Evolutionary conservation across 2,888 invertebrate species (phyloP).

Genomic region (Strigamia crassipes): DNA sequence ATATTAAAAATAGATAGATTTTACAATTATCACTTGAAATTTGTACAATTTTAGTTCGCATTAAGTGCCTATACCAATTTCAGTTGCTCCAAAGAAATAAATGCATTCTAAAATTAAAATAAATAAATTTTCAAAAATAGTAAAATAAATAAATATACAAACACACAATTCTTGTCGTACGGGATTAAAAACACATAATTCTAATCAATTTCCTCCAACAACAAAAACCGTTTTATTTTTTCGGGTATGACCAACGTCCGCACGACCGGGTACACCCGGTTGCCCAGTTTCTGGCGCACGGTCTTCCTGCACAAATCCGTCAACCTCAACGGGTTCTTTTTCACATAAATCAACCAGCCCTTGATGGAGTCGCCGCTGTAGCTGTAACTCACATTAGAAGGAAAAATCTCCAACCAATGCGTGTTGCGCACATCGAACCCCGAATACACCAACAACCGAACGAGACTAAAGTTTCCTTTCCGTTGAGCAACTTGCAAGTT

Average conservation of each 20-base stretch:
- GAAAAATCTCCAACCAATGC: constrained; percentile 56
- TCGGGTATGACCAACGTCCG: constrained; percentile 5
- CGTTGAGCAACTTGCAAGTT: constrained; percentile 54
- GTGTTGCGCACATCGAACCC: constrained; percentile 57
- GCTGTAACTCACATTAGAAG: constrained; percentile 53
- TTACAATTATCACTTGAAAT: not conserved
- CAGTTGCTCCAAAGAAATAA: not conserved
- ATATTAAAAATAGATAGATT: not conserved
- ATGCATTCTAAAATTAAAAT: constrained; percentile 18
- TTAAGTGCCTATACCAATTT: constrained; percentile 19
- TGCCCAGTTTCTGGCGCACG: constrained; percentile 62
- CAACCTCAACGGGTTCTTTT: constrained; percentile 63
- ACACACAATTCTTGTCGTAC: too few relatives aligned
- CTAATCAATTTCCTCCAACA: constrained; percentile 63
- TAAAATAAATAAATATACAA: too few relatives aligned
- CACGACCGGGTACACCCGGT: constrained; percentile 4
- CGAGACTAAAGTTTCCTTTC: constrained; percentile 52
- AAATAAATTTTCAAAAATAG: constrained; percentile 20
- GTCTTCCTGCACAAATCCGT: constrained; percentile 66
- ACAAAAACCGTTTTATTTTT: constrained; percentile 64
- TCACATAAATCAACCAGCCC: constrained; percentile 60
- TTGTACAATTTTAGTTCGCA: not conserved
- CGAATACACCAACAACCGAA: constrained; percentile 60
- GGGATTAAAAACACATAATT: not conserved
- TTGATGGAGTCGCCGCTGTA: constrained; percentile 49